Base-by-base conservation (phyloP, 2,113 vertebrate species). In the Hystrix cristata region DNA sequence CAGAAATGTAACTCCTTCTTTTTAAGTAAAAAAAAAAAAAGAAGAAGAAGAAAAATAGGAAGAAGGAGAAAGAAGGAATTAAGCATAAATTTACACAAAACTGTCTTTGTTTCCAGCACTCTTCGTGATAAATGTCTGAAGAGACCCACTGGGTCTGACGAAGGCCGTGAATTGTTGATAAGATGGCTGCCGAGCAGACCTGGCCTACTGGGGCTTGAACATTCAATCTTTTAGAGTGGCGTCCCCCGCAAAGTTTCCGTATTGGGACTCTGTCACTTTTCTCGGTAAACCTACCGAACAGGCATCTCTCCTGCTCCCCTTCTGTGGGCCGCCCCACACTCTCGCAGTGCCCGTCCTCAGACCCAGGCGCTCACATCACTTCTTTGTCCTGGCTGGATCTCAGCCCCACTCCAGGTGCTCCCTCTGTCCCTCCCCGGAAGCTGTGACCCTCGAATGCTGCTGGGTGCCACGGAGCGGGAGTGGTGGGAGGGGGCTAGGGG, bases 401-500 rank as follows among this genome's bases (percentile, higher is more conserved):
- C 55, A 57, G 38, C 7, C 7, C 29, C 69, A 2, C 81, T 55
- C 81, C 51, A 48, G 67, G 18, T 51, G 18, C 43, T 18, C 38
- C n/a, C 12, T 38, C 27, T 48, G 25, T 10, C 14, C 27, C 48
- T 38, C n/a, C 34, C 55, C 5, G n/a, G 51, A 72, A 60, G 3
- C 31, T 8, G 13, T 23, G 74, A 11, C 64, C 53, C 71, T 60
- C 55, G 8, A 0, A 21, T 4, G n/a, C 69, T 34, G 64, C 38
- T 16, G 23, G 53, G 46, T 71, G 18, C 48, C 51, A 15, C 6
- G 31, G 60, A 69, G 25, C 55, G 43, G 29, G n/a, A 31, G 4
- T 10, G 13, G 25, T 10, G 38, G 57, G 5, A 15, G 18, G 31
- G 0, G 0, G 25, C 11, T 38, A 27, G 59, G 21, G 38, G 2